A percentile compares a stretch with the other conserved stretches of the same genome.
Conservation (phyloP, 1,140 invertebrate species). For the Pogonomyrmex californicus region DNA sequence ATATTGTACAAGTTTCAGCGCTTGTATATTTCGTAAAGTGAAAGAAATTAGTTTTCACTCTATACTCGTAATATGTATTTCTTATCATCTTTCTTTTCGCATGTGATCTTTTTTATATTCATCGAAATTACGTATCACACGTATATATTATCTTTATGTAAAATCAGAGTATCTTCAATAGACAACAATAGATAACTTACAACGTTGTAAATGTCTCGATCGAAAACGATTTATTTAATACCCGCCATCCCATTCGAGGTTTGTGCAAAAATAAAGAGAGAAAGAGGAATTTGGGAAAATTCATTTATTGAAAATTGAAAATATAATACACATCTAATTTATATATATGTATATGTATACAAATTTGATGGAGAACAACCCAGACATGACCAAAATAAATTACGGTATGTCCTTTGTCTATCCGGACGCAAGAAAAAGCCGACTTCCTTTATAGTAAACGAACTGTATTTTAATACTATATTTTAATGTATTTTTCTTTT, state of each 20-base stretch:
- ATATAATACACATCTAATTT: conserved; percentile 85
- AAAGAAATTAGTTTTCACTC: conserved; percentile 55
- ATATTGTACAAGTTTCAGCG: conserved; percentile 73
- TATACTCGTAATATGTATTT: conserved; percentile 25
- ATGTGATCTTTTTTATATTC: conserved; percentile 73
- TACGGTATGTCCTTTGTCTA: conserved; percentile 30
- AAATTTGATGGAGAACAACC: conserved; percentile 73
- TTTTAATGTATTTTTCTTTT: conserved; percentile 30
- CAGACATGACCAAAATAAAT: conserved; percentile 65
- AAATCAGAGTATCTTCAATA: conserved; percentile 69
- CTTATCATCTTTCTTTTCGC: conserved; percentile 67
- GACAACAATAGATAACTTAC: conserved; percentile 68
- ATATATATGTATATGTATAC: conserved; percentile 74
- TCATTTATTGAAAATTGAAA: conserved; percentile 73
- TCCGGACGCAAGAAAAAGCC: conserved; percentile 12
- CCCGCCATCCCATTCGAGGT: background rate
- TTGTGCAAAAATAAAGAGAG: background rate
- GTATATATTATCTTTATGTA: conserved; percentile 70
- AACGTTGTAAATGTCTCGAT: conserved; percentile 1
- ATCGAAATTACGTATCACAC: conserved; percentile 40
- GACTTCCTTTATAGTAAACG: background rate
- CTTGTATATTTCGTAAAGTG: conserved; percentile 75
- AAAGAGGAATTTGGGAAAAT: conserved; percentile 28
- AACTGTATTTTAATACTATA: conserved; percentile 28
- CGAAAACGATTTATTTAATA: conserved; percentile 23